These are phyloP conservation scores for Pluvianellus socialis DNA, from an alignment of 2,113 vertebrate species.

Conservation along the genomic window DNA sequence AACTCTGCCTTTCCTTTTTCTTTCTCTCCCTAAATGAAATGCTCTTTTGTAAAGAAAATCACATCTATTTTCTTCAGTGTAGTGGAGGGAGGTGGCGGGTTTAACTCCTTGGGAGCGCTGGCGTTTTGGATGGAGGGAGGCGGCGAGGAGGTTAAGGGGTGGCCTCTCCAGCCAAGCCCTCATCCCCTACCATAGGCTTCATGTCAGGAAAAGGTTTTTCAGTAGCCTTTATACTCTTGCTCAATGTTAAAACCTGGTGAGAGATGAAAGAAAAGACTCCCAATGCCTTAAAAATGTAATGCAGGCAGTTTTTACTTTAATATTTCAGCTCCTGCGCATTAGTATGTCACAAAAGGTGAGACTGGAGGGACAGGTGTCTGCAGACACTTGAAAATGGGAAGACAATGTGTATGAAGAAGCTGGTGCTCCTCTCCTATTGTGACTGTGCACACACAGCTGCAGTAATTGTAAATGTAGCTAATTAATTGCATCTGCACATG, in stretches of 20 bases:
- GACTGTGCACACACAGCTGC: not conserved
- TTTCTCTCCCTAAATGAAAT: constrained; percentile 78
- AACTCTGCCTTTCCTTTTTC: constrained; percentile 71
- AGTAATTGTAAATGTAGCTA: constrained; percentile 4
- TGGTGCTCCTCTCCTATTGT: constrained; percentile 1
- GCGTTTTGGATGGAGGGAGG: not conserved
- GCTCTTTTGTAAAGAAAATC: constrained; percentile 82
- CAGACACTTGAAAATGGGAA: constrained; percentile 12
- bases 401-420: not conserved
- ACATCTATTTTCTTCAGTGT: constrained; percentile 75
- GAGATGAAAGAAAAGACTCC: not conserved
- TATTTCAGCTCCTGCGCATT: constrained; percentile 30
- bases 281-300: not conserved
- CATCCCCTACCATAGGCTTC: not conserved
- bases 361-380: constrained; percentile 32
- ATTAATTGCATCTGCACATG: constrained; percentile 27
- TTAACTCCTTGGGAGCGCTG: constrained; percentile 50
- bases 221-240: not conserved
- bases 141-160: not conserved
- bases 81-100: constrained; percentile 27
- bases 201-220: not conserved
- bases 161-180: constrained; percentile 2
- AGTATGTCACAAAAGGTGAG: constrained; percentile 46
- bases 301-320: not conserved
- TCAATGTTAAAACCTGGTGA: not conserved